phyloP scores from a whole-genome alignment of 2,888 invertebrate species.

The Brachypterus glaber region DNA sequence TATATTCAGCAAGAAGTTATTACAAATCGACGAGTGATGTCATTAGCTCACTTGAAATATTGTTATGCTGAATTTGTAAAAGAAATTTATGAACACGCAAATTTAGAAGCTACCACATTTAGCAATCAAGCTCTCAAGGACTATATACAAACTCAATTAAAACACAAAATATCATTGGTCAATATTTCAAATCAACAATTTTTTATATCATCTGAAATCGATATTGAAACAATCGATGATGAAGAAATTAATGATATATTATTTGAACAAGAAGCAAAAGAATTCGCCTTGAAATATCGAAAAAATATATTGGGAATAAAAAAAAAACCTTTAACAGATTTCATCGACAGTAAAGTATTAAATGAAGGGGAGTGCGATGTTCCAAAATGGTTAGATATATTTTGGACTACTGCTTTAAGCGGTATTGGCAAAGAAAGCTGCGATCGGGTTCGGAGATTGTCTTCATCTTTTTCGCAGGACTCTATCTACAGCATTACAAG shows the following conservation, averaged over 20 bases:
- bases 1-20: constrained; percentile 7
- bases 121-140: constrained; percentile 2
- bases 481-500: too few relatives aligned
- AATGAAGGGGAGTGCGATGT: too few relatives aligned
- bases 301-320: constrained; percentile 14
- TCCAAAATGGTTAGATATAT: too few relatives aligned
- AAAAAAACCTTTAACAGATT: constrained; percentile 19
- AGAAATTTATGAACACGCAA: constrained; percentile 3
- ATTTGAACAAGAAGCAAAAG: constrained; percentile 18
- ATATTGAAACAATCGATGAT: constrained; percentile 14
- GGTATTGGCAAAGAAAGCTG: constrained; percentile 19
- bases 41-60: constrained; percentile 6
- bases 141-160: constrained; percentile 2
- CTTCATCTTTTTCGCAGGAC: too few relatives aligned
- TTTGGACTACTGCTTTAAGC: constrained; percentile 20
- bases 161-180: constrained; percentile 4
- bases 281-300: constrained; percentile 21
- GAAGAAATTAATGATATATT: constrained; percentile 17
- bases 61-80: constrained; percentile 6
- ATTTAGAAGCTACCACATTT: too few relatives aligned
- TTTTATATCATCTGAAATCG: constrained; percentile 11
- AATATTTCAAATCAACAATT: constrained; percentile 6
- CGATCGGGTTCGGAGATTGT: too few relatives aligned
- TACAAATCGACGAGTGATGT: constrained; percentile 6
- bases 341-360: too few relatives aligned